Conservation (phyloP, 2,113 vertebrate genomes). For the Bubo scandiacus region DNA sequence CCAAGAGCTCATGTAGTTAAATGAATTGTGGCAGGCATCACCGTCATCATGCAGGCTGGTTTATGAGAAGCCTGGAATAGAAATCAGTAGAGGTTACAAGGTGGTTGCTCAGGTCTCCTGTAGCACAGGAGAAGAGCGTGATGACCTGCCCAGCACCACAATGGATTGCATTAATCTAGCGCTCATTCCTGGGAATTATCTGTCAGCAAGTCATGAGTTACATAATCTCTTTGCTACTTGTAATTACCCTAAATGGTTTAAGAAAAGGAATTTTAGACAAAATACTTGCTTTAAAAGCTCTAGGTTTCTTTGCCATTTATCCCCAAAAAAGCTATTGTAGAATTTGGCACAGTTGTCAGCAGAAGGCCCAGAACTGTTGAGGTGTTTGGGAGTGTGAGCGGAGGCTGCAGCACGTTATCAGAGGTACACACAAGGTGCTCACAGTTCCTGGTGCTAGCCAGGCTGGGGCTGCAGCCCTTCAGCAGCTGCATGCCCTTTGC, state of each 20-base stretch:
- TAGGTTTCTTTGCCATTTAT: neutral
- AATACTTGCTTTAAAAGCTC: neutral
- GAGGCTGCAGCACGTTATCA: neutral
- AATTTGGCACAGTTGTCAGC: neutral
- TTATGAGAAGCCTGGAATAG: neutral
- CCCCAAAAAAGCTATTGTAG: neutral
- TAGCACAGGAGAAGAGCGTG: neutral
- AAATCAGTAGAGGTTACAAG: neutral
- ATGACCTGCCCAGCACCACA: neutral
- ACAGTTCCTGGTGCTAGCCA: neutral
- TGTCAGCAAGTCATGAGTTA: neutral
- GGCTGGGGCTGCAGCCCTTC: neutral
- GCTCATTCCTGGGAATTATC: neutral
- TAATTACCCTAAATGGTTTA: neutral
- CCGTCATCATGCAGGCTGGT: fast-evolving
- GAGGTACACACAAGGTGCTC: too few relatives aligned
- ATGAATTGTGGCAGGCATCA: neutral
- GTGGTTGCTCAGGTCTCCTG: neutral
- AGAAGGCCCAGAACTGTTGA: neutral
- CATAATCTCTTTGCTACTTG: neutral
- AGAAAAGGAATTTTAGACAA: neutral
- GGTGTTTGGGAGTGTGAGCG: neutral
- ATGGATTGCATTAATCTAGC: neutral
- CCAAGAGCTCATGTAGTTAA: neutral
- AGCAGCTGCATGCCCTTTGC: neutral